phyloP scores from a whole-genome alignment of 2,888 invertebrate genomes.

The Tetheella fluctuosa region DNA sequence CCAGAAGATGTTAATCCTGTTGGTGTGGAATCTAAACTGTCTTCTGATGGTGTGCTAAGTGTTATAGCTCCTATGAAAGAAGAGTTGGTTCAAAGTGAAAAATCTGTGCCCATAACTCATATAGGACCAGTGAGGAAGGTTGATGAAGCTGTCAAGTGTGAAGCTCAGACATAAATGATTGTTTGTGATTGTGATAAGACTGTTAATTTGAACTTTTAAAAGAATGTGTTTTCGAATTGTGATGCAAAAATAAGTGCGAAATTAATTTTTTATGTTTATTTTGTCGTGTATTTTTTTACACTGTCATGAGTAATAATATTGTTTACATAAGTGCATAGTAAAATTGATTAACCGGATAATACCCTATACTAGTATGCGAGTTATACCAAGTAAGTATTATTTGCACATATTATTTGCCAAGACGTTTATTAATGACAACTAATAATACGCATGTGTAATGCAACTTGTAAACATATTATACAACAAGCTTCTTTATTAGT shows the following conservation, averaged over 20 bases:
- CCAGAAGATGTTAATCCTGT: constrained; percentile 89
- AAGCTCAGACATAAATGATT: background rate
- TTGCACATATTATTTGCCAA: too few relatives aligned
- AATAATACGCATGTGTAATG: too few relatives aligned
- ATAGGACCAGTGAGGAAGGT: constrained; percentile 81
- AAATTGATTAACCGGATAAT: too few relatives aligned
- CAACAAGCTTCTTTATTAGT: too few relatives aligned
- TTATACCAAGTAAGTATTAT: too few relatives aligned
- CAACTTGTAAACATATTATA: too few relatives aligned
- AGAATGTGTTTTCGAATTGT: background rate
- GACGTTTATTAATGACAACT: too few relatives aligned
- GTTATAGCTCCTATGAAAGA: constrained; percentile 85
- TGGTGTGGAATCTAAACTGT: constrained; percentile 88
- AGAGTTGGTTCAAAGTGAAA: constrained; percentile 67
- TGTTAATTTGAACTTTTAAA: background rate
- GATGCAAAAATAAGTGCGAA: too few relatives aligned
- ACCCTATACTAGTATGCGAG: too few relatives aligned
- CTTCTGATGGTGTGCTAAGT: constrained; percentile 90
- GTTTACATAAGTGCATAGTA: too few relatives aligned
- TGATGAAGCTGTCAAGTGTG: constrained; percentile 1
- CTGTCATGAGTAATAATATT: background rate
- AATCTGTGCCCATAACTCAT: constrained; percentile 83
- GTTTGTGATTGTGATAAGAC: background rate
- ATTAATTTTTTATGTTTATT: too few relatives aligned
- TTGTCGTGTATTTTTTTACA: too few relatives aligned